phyloP scores from a whole-genome alignment of 2,113 vertebrate species.

The Seriola rivoliana region DNA sequence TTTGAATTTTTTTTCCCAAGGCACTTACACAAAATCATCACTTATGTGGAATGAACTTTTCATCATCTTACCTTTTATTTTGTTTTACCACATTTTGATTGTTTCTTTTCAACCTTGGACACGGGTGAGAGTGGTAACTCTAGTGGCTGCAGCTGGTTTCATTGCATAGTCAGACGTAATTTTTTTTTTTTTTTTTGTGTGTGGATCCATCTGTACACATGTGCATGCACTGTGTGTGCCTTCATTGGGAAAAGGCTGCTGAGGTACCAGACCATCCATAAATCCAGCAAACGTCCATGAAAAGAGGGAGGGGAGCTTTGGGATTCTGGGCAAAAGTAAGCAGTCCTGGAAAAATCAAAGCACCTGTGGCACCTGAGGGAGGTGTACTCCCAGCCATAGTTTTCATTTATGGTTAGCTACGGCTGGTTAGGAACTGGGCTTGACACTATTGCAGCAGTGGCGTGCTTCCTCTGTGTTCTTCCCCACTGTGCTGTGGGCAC shows the following conservation, averaged over 20 bases:
- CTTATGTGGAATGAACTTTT: slow-evolving; percentile 59
- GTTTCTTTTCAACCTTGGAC: slow-evolving; percentile 33
- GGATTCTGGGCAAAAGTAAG: slow-evolving; percentile 70
- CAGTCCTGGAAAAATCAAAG: slow-evolving; percentile 73
- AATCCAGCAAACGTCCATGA: slow-evolving; percentile 64
- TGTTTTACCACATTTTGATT: slow-evolving; percentile 54
- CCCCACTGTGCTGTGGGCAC: slow-evolving; percentile 44
- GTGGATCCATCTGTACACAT: slow-evolving; percentile 42
- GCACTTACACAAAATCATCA: slow-evolving; percentile 52
- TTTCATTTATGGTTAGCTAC: slow-evolving; percentile 70
- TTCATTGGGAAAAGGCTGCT: slow-evolving; percentile 52
- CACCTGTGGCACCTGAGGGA: slow-evolving; percentile 72
- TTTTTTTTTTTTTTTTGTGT: slow-evolving; percentile 11
- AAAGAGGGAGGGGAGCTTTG: slow-evolving; percentile 60
- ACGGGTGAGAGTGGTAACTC: slow-evolving; percentile 49
- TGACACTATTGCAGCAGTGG: slow-evolving; percentile 51
- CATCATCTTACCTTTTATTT: slow-evolving; percentile 39
- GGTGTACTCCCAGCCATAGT: slow-evolving; percentile 58
- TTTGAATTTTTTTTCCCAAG: slow-evolving; percentile 59
- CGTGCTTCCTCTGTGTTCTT: slow-evolving; percentile 55
- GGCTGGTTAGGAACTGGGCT: slow-evolving; percentile 63
- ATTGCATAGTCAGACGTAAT: slow-evolving; percentile 42
- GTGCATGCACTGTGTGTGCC: slow-evolving; percentile 15
- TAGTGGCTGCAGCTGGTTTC: slow-evolving; percentile 68
- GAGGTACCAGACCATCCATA: slow-evolving; percentile 65